Percentiles rank a stretch among this genome's conserved stretches.
phyloP scores from a whole-genome alignment of 2,888 invertebrate genomes.

The Eupithecia tripunctaria region DNA sequence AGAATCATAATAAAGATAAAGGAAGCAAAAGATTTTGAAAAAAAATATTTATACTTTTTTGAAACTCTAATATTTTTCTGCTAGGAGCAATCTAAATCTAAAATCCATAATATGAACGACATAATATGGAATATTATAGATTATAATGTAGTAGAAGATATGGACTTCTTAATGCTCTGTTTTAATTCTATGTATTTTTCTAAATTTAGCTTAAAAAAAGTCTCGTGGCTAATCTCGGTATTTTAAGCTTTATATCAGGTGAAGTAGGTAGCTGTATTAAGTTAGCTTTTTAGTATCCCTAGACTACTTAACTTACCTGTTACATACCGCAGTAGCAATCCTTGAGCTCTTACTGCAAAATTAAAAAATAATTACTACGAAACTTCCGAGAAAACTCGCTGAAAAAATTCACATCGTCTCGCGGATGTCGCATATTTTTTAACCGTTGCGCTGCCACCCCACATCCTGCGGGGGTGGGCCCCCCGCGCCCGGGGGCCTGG shows the following conservation, averaged over 20 bases:
- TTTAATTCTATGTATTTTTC: not conserved
- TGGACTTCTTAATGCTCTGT: no score
- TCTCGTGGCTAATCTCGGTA: not conserved
- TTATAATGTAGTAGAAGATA: no score
- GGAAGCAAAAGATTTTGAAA: no score
- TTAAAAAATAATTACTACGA: constrained; percentile 19
- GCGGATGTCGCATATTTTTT: constrained; percentile 77
- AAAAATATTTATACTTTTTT: no score
- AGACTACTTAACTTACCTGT: not conserved
- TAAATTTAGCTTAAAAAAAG: not conserved
- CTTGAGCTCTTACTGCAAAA: not conserved
- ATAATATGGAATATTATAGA: no score
- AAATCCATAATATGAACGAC: not conserved
- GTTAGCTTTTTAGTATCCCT: no score
- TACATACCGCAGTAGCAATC: not conserved
- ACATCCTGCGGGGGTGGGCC: constrained; percentile 48
- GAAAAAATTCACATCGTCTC: constrained; percentile 60
- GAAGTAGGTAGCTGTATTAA: no score
- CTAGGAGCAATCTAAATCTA: not conserved
- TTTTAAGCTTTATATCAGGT: no score
- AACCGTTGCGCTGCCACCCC: constrained; percentile 54
- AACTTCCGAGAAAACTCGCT: constrained; percentile 53
- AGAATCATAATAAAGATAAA: no score
- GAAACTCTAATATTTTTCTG: no score
- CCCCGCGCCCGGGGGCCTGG: constrained; percentile 50